Percentiles rank a stretch among this genome's conserved stretches.
phyloP scores from a whole-genome alignment of 2,113 vertebrate species.

The Triplophysa tibetana region DNA sequence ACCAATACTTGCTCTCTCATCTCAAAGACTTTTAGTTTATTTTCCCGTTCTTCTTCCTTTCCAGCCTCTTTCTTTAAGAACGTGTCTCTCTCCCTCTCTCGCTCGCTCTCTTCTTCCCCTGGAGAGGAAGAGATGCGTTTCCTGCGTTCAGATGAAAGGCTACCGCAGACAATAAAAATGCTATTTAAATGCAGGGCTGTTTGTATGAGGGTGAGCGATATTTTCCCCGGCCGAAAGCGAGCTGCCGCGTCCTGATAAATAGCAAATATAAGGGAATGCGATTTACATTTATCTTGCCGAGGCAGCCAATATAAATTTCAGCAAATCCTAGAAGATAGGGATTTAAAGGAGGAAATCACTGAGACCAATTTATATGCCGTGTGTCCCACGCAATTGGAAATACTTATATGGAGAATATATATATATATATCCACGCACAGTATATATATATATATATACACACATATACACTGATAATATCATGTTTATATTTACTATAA shows the following conservation, averaged over 20 bases:
- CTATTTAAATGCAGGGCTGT: slow-evolving; percentile 82
- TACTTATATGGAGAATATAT: slow-evolving; percentile 71
- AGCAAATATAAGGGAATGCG: slow-evolving; percentile 81
- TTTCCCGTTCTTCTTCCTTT: slow-evolving; percentile 69
- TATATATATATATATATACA: slow-evolving; percentile 56
- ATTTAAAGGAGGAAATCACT: slow-evolving; percentile 78
- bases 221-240: slow-evolving; percentile 76
- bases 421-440: slow-evolving; percentile 55
- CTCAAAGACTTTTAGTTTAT: slow-evolving; percentile 67
- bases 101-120: slow-evolving; percentile 70
- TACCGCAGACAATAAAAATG: slow-evolving; percentile 79
- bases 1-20: slow-evolving; percentile 60
- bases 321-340: slow-evolving; percentile 83
- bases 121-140: slow-evolving; percentile 75
- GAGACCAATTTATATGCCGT: slow-evolving; percentile 74
- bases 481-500: slow-evolving; percentile 10
- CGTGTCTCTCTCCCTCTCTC: slow-evolving; percentile 49
- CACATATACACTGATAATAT: slow-evolving; percentile 65
- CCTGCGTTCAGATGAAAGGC: slow-evolving; percentile 77
- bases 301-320: slow-evolving; percentile 87
- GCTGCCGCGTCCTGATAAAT: slow-evolving; percentile 79
- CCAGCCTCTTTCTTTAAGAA: slow-evolving; percentile 29
- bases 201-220: slow-evolving; percentile 78
- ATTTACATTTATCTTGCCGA: slow-evolving; percentile 84
- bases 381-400: slow-evolving; percentile 74